Evolutionary conservation across 92 coral and sea anemone genomes (phyloP).

Genomic region (Pocillopora grandis): DNA sequence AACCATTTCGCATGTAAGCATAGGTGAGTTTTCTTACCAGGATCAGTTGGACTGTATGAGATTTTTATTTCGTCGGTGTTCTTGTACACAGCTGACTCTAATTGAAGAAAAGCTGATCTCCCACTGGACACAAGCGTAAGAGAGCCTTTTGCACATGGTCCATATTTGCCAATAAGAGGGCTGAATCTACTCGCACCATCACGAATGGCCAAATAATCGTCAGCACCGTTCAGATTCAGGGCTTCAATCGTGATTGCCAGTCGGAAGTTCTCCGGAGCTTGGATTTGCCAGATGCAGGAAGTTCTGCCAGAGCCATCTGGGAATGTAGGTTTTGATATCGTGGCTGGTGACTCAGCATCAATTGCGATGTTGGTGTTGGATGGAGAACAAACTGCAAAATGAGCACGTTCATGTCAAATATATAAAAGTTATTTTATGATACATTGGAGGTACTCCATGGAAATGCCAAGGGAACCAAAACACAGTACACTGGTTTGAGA

Average conservation of each 20-base stretch:
- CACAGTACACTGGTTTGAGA: too few relatives aligned
- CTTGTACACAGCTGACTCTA: constrained; percentile 36
- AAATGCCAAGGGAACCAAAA: too few relatives aligned
- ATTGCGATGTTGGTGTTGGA: constrained; percentile 36
- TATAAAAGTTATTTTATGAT: background rate
- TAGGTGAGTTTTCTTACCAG: constrained; percentile 31
- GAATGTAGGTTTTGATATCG: constrained; percentile 30
- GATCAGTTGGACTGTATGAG: constrained; percentile 38
- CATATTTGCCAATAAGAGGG: constrained; percentile 55
- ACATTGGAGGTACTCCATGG: too few relatives aligned
- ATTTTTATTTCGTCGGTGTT: constrained; percentile 34
- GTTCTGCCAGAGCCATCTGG: constrained; percentile 39
- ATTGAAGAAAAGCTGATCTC: constrained; percentile 27
- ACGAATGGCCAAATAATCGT: constrained; percentile 46
- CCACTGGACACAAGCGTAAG: constrained; percentile 49
- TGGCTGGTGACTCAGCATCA: constrained; percentile 35
- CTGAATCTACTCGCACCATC: constrained; percentile 31
- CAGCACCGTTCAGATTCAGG: constrained; percentile 14
- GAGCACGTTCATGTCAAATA: background rate
- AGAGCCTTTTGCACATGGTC: constrained; percentile 60
- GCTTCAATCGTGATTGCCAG: constrained; percentile 44
- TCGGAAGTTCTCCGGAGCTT: constrained; percentile 32
- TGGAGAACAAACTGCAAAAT: constrained; percentile 41
- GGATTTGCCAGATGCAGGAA: constrained; percentile 54
- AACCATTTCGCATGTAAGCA: too few relatives aligned